Evolutionary conservation across 92 coral and sea anemone species (phyloP).

Genomic region (Epizoanthus fatuus): DNA sequence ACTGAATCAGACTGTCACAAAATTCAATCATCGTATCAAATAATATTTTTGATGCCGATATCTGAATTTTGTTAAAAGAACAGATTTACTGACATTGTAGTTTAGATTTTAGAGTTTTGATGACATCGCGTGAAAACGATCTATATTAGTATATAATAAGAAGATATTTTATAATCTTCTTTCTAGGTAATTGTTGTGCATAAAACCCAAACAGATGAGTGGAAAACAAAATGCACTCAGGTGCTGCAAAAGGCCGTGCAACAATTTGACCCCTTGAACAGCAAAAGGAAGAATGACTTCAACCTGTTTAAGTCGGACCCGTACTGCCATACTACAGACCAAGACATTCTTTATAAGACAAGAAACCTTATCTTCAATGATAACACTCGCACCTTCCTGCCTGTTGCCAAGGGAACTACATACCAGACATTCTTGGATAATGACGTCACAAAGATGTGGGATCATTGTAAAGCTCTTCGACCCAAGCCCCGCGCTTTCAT

Average conservation of each 20-base stretch:
- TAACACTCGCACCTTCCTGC: slow-evolving; percentile 9
- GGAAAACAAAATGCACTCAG: not conserved
- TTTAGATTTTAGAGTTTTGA: too few relatives aligned
- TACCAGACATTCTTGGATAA: slow-evolving; percentile 39
- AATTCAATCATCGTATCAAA: too few relatives aligned
- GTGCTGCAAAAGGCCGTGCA: slow-evolving; percentile 33
- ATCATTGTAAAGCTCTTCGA: slow-evolving; percentile 49
- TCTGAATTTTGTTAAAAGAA: too few relatives aligned
- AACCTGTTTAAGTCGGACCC: slow-evolving; percentile 60
- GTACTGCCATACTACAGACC: slow-evolving; percentile 46
- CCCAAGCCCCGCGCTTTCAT: slow-evolving; percentile 78
- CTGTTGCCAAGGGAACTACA: slow-evolving; percentile 20
- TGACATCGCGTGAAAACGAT: too few relatives aligned
- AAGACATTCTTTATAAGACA: slow-evolving; percentile 7
- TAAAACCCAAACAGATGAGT: not conserved
- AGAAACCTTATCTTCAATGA: slow-evolving; percentile 67
- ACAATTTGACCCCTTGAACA: not conserved
- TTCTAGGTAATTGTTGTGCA: slow-evolving; percentile 52
- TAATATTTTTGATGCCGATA: too few relatives aligned
- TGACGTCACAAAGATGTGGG: slow-evolving; percentile 2
- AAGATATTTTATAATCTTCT: not conserved
- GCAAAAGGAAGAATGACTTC: slow-evolving; percentile 24
- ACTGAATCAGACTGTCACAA: too few relatives aligned
- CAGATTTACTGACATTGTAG: too few relatives aligned
- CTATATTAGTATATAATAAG: too few relatives aligned